Evolutionary conservation across 2,888 invertebrate species (phyloP).

Genomic region (Athripsodes cinereus): DNA sequence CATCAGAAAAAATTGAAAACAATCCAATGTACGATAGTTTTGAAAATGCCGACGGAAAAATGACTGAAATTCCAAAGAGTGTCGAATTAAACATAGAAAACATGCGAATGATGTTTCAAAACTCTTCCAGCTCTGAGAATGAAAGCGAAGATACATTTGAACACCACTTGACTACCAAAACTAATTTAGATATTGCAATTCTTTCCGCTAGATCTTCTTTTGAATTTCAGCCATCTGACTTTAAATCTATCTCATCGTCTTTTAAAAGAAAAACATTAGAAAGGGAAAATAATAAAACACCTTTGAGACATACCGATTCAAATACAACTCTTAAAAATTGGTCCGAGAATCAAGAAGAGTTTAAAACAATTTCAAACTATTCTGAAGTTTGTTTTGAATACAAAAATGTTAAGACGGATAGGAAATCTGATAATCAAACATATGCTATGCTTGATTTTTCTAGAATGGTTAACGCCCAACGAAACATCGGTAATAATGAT

Average conservation of each 20-base stretch:
- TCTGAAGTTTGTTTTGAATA: neutral
- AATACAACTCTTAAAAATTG: slow-evolving; percentile 22
- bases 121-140: neutral
- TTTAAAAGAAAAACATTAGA: neutral
- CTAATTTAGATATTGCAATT: neutral
- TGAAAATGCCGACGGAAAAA: neutral
- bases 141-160: neutral
- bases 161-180: neutral
- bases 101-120: neutral
- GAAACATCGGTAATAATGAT: neutral
- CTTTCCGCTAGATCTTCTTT: slow-evolving; percentile 12
- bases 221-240: slow-evolving; percentile 1
- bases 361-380: slow-evolving; percentile 21
- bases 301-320: slow-evolving; percentile 17
- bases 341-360: slow-evolving; percentile 11
- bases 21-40: slow-evolving; percentile 17
- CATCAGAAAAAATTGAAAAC: slow-evolving; percentile 11
- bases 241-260: neutral
- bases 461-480: neutral
- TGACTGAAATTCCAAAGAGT: slow-evolving; percentile 1
- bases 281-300: slow-evolving; percentile 1
- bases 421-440: slow-evolving; percentile 12
- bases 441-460: slow-evolving; percentile 24
- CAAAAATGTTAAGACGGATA: neutral
- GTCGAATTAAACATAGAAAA: too few relatives aligned